phyloP scores from a whole-genome alignment of 2,888 invertebrate genomes.

The Cheiracanthium punctorium region DNA sequence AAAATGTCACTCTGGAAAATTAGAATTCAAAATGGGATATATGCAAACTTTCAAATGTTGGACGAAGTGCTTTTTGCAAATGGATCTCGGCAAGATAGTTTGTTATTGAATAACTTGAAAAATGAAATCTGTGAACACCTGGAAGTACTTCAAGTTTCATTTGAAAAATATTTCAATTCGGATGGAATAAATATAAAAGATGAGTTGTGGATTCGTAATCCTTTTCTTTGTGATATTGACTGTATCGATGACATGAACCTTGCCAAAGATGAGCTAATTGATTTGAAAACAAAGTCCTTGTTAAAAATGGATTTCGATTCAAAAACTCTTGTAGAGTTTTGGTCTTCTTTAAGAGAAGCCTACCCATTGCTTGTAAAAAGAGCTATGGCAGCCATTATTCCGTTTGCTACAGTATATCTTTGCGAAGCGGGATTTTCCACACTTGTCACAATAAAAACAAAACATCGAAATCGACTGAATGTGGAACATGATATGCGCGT shows the following conservation, averaged over 20 bases:
- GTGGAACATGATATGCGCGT: constrained; percentile 37
- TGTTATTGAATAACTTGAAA: too few relatives aligned
- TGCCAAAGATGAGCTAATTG: constrained; percentile 43
- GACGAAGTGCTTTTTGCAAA: neutral
- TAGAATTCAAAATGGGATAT: constrained; percentile 9
- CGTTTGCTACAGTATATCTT: constrained; percentile 46
- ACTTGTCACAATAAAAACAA: constrained; percentile 39
- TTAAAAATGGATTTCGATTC: constrained; percentile 28
- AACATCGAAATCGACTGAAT: constrained; percentile 45
- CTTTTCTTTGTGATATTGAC: constrained; percentile 59
- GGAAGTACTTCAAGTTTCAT: too few relatives aligned
- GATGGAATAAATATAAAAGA: constrained; percentile 42
- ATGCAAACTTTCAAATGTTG: constrained; percentile 12
- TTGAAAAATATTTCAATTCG: too few relatives aligned
- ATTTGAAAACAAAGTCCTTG: constrained; percentile 43
- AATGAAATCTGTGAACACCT: too few relatives aligned
- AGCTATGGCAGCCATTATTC: constrained; percentile 50
- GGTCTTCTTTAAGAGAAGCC: constrained; percentile 21
- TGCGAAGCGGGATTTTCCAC: constrained; percentile 40
- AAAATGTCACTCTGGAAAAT: constrained; percentile 2
- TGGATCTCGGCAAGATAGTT: constrained; percentile 8
- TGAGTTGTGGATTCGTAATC: constrained; percentile 60
- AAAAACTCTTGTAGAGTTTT: too few relatives aligned
- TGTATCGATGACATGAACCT: constrained; percentile 55
- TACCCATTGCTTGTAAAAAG: constrained; percentile 19